Evolutionary conservation across 2,113 vertebrate genomes (phyloP).

Genomic region (Toxostoma redivivum): DNA sequence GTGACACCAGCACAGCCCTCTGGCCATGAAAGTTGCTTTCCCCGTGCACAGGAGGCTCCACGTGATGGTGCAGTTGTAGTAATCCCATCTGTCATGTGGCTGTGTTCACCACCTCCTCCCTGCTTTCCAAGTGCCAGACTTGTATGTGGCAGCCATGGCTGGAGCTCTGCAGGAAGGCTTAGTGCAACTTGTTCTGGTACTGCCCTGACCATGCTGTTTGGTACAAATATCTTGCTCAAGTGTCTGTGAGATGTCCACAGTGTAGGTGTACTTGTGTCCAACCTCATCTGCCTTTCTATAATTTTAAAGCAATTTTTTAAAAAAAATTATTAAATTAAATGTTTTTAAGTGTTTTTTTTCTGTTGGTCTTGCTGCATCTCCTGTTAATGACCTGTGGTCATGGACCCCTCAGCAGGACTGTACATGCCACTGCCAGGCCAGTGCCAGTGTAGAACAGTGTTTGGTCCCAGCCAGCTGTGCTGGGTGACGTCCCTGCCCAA

Average conservation of each 20-base stretch:
- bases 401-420: background rate
- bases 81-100: background rate
- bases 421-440: accelerated
- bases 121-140: background rate
- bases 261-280: background rate
- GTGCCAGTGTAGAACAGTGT: background rate
- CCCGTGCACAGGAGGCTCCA: accelerated
- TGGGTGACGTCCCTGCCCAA: background rate
- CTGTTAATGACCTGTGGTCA: background rate
- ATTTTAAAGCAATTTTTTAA: background rate
- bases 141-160: background rate
- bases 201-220: background rate
- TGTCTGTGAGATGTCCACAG: background rate
- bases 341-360: background rate
- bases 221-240: background rate
- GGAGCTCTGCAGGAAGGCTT: background rate
- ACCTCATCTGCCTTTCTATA: background rate
- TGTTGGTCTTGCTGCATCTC: background rate
- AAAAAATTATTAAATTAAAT: background rate
- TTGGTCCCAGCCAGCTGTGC: background rate
- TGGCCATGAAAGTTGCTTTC: background rate
- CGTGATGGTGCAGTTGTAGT: background rate
- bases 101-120: background rate
- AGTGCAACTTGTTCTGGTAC: background rate
- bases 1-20: background rate